Percentiles rank a stretch among this genome's conserved stretches.
These are phyloP conservation scores for Rotaria socialis DNA, from an alignment of 2,888 invertebrate genomes.

Conservation along the genomic window DNA sequence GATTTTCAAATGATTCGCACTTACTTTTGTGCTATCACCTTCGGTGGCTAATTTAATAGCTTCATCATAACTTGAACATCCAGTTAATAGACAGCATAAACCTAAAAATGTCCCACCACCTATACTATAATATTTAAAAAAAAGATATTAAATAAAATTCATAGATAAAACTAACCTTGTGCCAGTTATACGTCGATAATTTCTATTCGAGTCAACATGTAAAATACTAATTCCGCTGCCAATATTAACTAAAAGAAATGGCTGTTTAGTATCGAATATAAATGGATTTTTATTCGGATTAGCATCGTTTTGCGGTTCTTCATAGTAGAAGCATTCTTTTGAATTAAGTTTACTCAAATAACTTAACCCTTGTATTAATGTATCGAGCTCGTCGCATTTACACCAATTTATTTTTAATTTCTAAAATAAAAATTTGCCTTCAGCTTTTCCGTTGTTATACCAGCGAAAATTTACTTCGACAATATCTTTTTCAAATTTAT, in stretches of 20 bases:
- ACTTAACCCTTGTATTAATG: conserved; percentile 85
- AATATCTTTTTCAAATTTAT: conserved; percentile 74
- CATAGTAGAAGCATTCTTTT: conserved; percentile 88
- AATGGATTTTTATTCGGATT: conserved; percentile 59
- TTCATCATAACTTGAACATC: conserved; percentile 91
- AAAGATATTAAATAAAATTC: neutral
- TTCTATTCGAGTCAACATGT: conserved; percentile 75
- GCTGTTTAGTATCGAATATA: conserved; percentile 65
- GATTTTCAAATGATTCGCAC: neutral
- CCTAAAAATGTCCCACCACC: conserved; percentile 97
- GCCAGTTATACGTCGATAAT: conserved; percentile 86
- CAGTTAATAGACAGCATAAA: conserved; percentile 85
- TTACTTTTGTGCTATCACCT: conserved; percentile 74
- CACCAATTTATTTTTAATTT: conserved; percentile 86
- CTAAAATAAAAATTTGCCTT: conserved; percentile 52
- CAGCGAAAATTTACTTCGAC: neutral
- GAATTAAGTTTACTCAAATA: conserved; percentile 83
- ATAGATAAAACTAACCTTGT: conserved; percentile 64
- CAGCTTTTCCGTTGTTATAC: fast-evolving
- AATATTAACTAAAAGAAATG: conserved; percentile 84
- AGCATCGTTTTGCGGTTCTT: conserved; percentile 69
- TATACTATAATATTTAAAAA: conserved; percentile 66
- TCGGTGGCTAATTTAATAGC: conserved; percentile 85
- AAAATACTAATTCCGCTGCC: conserved; percentile 94
- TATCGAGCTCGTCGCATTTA: conserved; percentile 92